Percentiles rank a stretch among this genome's conserved stretches.
These are phyloP conservation scores for Hydractinia echinata DNA, from an alignment of 30 jellyfish, hydroid and myxozoan species.

Conservation along the genomic window DNA sequence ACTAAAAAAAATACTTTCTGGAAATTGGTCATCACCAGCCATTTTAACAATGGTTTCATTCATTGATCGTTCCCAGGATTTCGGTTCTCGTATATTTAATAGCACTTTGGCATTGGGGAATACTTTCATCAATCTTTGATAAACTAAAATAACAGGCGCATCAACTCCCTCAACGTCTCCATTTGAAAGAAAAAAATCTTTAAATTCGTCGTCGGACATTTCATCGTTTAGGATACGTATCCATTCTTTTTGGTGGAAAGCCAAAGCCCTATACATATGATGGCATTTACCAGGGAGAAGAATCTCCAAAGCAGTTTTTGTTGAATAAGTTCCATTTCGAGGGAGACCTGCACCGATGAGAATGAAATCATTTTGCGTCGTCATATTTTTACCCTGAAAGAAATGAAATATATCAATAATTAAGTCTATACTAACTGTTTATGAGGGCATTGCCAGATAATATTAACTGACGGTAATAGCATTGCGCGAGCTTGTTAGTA, in stretches of 20 bases:
- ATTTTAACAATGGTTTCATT: neutral
- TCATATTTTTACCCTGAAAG: no score
- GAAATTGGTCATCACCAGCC: neutral
- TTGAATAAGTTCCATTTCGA: constrained; percentile 9
- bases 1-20: neutral
- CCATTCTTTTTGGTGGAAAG: neutral
- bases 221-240: neutral
- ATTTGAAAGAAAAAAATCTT: neutral
- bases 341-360: constrained; percentile 8
- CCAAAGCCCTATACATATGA: neutral
- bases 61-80: neutral
- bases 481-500: no score
- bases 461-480: no score
- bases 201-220: neutral
- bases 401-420: no score
- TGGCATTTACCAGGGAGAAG: neutral
- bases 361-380: neutral
- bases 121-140: neutral
- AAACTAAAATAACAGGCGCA: neutral
- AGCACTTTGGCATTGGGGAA: neutral
- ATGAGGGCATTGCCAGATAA: no score
- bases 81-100: neutral
- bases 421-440: no score
- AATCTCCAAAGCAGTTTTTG: neutral
- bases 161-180: neutral